Evolutionary conservation across 2,113 vertebrate genomes (phyloP).

Genomic region (Amia ocellicauda): DNA sequence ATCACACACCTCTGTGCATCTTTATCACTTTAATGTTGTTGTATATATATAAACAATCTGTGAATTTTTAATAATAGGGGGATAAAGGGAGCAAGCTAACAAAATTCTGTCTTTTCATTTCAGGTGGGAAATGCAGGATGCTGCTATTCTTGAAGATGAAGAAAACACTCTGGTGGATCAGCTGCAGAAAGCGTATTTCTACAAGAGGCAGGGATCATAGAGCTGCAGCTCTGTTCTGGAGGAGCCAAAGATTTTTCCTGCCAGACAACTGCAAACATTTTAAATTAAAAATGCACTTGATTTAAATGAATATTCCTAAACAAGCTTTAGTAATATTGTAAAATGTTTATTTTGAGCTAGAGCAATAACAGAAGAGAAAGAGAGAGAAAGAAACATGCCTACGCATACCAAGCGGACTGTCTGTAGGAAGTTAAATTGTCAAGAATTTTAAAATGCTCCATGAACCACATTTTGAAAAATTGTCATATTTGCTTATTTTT

Average conservation of each 20-base stretch:
- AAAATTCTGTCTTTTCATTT: slow-evolving; percentile 39
- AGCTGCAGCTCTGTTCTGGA: slow-evolving; percentile 38
- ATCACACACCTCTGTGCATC: too few relatives aligned
- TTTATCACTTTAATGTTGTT: too few relatives aligned
- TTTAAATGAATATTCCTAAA: background rate
- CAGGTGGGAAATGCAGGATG: slow-evolving; percentile 93
- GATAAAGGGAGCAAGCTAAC: slow-evolving; percentile 8
- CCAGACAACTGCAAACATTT: slow-evolving; percentile 34
- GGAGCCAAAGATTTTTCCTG: slow-evolving; percentile 28
- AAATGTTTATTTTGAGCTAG: background rate
- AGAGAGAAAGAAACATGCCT: too few relatives aligned
- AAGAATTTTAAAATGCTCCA: too few relatives aligned
- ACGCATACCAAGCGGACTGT: too few relatives aligned
- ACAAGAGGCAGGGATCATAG: slow-evolving; percentile 36
- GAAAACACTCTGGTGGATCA: slow-evolving; percentile 76
- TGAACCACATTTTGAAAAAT: too few relatives aligned
- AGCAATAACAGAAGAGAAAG: background rate
- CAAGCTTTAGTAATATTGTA: background rate
- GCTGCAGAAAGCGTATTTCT: slow-evolving; percentile 70
- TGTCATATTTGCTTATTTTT: too few relatives aligned
- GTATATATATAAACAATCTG: too few relatives aligned
- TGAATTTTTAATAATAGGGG: slow-evolving; percentile 15
- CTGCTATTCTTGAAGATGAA: slow-evolving; percentile 73
- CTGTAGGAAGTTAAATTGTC: too few relatives aligned
- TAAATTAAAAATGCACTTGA: slow-evolving; percentile 31